Evolutionary conservation across 2,888 invertebrate species (phyloP).

Genomic region (Onchidella celtica): DNA sequence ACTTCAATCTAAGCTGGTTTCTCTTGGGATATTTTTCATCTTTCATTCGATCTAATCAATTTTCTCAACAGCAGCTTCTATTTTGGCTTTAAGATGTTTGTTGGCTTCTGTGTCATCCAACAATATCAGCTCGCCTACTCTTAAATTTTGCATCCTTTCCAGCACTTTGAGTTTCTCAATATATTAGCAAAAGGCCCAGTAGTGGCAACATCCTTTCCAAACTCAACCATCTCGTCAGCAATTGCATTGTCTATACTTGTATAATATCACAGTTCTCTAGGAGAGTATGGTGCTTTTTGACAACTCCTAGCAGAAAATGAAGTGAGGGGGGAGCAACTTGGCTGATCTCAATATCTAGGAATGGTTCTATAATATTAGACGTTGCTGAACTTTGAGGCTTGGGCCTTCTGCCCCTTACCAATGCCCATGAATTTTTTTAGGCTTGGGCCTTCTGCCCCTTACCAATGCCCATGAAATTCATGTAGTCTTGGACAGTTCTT

Average conservation of each 20-base stretch:
- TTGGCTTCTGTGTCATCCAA: neutral
- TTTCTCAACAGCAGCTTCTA: neutral
- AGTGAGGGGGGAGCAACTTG: neutral
- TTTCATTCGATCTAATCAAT: neutral
- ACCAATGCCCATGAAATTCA: neutral
- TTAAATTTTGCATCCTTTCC: neutral
- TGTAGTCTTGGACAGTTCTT: neutral
- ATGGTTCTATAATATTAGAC: neutral
- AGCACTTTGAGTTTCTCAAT: no score
- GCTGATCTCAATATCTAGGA: neutral
- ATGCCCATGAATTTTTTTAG: no score
- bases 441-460: no score
- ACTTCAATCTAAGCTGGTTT: neutral
- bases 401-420: neutral
- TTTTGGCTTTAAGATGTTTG: neutral
- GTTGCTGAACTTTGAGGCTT: neutral
- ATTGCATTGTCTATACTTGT: neutral
- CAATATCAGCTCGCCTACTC: neutral
- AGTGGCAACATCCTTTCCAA: neutral
- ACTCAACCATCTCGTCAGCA: neutral
- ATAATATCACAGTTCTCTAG: neutral
- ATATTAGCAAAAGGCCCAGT: neutral
- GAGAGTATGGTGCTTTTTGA: slow-evolving; percentile 10
- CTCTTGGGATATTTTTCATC: neutral
- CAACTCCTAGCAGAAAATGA: neutral